phyloP scores from a whole-genome alignment of 53 echinoderm and acorn worm species.

The Astropecten irregularis region DNA sequence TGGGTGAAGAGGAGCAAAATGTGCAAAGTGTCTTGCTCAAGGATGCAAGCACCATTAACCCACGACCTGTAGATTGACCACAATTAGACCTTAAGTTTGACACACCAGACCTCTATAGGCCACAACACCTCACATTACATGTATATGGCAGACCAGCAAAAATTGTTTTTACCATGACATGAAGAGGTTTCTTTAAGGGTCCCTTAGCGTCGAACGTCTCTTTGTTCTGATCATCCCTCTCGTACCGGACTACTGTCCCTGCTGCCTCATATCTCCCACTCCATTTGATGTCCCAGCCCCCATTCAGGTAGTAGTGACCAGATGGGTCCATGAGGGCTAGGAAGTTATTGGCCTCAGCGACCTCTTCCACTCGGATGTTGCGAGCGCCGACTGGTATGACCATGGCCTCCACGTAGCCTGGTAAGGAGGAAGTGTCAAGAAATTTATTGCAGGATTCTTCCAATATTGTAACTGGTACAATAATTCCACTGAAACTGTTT shows the following conservation, averaged over 20 bases:
- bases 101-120: too few relatives aligned
- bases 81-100: too few relatives aligned
- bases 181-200: slow-evolving; percentile 74
- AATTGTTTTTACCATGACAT: slow-evolving; percentile 85
- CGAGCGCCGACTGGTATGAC: slow-evolving; percentile 86
- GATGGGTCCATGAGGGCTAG: slow-evolving; percentile 71
- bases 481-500: background rate
- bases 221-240: slow-evolving; percentile 61
- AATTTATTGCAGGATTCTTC: background rate
- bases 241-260: slow-evolving; percentile 77
- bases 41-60: too few relatives aligned
- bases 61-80: too few relatives aligned
- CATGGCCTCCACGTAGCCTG: slow-evolving; percentile 81
- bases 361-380: slow-evolving; percentile 84
- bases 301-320: slow-evolving; percentile 77
- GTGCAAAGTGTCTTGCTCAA: too few relatives aligned
- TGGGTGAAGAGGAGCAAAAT: too few relatives aligned
- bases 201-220: slow-evolving; percentile 76
- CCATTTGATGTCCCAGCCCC: slow-evolving; percentile 64
- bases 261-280: slow-evolving; percentile 80
- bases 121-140: too few relatives aligned
- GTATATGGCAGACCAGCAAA: too few relatives aligned
- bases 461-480: background rate
- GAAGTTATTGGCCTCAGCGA: slow-evolving; percentile 73
- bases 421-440: background rate